These are phyloP conservation scores for Dicrostonyx torquatus DNA, from an alignment of 2,797 vertebrate species.

Conservation along the genomic window DNA sequence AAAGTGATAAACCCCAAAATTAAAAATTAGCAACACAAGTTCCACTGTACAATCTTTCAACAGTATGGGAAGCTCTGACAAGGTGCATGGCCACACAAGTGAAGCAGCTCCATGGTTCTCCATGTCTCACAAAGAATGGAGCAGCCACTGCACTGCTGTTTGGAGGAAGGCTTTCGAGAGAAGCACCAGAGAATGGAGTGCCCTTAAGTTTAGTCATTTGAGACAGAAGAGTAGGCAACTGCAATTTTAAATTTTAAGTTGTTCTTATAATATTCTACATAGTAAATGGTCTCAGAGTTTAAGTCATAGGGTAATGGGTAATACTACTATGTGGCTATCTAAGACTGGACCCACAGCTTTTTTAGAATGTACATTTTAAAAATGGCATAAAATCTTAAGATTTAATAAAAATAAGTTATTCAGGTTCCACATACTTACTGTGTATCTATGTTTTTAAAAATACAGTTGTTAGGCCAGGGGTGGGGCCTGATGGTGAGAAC, in stretches of 20 bases:
- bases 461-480: not conserved
- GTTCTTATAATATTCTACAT: not conserved
- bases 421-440: slow-evolving; percentile 2
- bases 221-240: not conserved
- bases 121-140: slow-evolving; percentile 33
- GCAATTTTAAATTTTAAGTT: not conserved
- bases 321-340: not conserved
- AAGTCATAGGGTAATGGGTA: not conserved
- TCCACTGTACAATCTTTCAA: not conserved
- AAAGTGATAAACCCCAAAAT: slow-evolving; percentile 4
- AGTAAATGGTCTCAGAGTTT: slow-evolving; percentile 29
- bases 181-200: not conserved
- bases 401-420: not conserved
- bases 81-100: not conserved
- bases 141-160: not conserved
- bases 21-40: slow-evolving; percentile 11
- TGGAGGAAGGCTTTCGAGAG: not conserved
- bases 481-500: not conserved
- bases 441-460: slow-evolving; percentile 23
- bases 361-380: slow-evolving; percentile 37
- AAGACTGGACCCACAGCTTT: not conserved
- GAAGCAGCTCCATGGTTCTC: not conserved
- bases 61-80: not conserved
- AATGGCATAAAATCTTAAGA: slow-evolving; percentile 29
- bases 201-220: slow-evolving; percentile 30